Conservation (phyloP, 2,113 vertebrate species). For the Platysternon megacephalum region DNA sequence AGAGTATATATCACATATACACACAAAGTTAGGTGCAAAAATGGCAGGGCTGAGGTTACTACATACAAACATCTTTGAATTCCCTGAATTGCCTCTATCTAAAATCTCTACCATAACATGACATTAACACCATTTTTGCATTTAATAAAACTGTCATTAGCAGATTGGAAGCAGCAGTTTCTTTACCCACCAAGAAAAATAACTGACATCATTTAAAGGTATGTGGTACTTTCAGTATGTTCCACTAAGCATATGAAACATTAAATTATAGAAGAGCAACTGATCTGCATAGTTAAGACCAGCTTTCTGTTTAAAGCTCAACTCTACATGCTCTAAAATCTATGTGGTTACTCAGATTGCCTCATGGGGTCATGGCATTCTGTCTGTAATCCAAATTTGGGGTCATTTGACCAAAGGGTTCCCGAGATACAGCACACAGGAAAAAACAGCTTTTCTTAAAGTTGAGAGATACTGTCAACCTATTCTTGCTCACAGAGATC, state of each 20-base stretch:
- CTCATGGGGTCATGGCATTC: not conserved
- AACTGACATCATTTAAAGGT: not conserved
- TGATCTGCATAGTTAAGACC: not conserved
- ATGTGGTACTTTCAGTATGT: not conserved
- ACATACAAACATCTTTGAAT: not conserved
- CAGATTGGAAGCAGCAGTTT: conserved; percentile 20
- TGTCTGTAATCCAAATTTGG: not conserved
- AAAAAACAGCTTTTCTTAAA: not conserved
- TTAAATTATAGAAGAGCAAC: not conserved
- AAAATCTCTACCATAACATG: not conserved
- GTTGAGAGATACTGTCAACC: not conserved
- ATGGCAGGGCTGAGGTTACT: not conserved
- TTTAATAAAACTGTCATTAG: conserved; percentile 39
- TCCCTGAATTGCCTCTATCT: no score
- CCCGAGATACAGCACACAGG: not conserved
- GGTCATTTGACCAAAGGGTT: not conserved
- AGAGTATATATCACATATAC: not conserved
- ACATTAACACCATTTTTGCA: not conserved
- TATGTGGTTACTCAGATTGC: not conserved
- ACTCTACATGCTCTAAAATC: not conserved
- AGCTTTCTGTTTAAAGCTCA: not conserved
- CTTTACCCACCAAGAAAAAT: conserved; percentile 16
- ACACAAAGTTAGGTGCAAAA: not conserved
- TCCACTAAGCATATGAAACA: not conserved
- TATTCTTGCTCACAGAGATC: not conserved